Base-by-base conservation (phyloP, 2,113 vertebrate genomes). In the Motacilla tschutschensis region DNA sequence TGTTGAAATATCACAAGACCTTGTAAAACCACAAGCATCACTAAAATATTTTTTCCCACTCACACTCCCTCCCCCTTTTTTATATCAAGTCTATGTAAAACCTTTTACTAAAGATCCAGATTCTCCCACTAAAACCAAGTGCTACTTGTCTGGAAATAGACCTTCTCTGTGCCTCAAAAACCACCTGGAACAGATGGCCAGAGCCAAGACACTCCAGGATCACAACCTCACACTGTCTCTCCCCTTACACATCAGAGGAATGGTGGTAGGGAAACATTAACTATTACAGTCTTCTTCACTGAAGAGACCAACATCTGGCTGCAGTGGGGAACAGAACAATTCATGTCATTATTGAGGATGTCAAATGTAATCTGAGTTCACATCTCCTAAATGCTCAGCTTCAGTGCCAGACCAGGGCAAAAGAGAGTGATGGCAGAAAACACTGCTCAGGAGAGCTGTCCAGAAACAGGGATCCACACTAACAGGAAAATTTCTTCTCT, bases 91-190 rank as follows among this genome's bases (percentile, higher is more conserved):
- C 76, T 87, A 29, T 47, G 48, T 77, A 85, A 93, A 91, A 82
- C 14, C 46, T 85, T 85, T 65, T 54, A 33, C 84, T 90, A 46
- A 79, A 77, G 57, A 84, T 79, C 48, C 86, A 88, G 33, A 88
- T 88, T 88, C 87, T 94, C 90, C 86, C 64, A 85, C 79, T 77
- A 81, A 91, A 92, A 87, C 21, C 40, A 78, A 83, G 83, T 25
- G 57, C 38, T 48, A 35, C 64, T 80, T 87, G 43, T 84, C 90
- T 88, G 57, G 72, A 91, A 93, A 92, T 88, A 86, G 57, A 76
- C 48, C 26, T 67, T 74, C 28, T 46, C 40, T 29, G 51, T 73
- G 44, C 63, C 60, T 88, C 75, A 79, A 48, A 92, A 91, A 70
- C 51, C 62, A 78, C 28, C 29, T 4, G 5, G 21, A 87, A 80